A percentile compares a stretch with the other conserved stretches of the same genome.
These are phyloP conservation scores for Mylabris phalerata DNA, from an alignment of 1,140 invertebrate species.

Conservation along the genomic window DNA sequence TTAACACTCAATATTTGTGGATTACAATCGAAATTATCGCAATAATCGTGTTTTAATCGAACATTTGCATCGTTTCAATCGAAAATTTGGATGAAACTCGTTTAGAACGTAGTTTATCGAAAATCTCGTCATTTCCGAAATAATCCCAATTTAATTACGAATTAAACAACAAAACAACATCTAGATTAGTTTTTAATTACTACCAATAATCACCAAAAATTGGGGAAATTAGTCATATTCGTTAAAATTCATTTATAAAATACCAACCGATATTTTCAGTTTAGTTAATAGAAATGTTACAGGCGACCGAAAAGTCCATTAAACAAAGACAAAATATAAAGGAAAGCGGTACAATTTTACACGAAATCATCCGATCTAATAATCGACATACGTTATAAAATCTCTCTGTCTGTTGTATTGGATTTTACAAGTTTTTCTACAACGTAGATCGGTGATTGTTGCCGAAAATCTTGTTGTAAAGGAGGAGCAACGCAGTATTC, in stretches of 20 bases:
- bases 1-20: too few species aligned
- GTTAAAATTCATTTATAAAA: too few species aligned
- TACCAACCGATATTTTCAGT: constrained; percentile 24
- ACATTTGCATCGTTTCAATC: neutral
- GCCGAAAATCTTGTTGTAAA: constrained; percentile 14
- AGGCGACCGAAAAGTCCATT: constrained; percentile 35
- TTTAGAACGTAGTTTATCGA: neutral
- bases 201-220: too few species aligned
- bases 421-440: neutral
- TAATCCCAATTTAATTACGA: neutral
- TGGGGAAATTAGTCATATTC: too few species aligned
- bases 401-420: constrained; percentile 16
- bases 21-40: too few species aligned
- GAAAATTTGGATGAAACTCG: neutral
- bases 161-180: too few species aligned
- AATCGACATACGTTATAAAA: constrained; percentile 16
- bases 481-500: constrained; percentile 36
- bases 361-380: constrained; percentile 32
- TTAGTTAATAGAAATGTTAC: constrained; percentile 32
- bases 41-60: too few species aligned
- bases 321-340: constrained; percentile 37
- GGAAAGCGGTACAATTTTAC: constrained; percentile 35
- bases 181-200: too few species aligned
- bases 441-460: constrained; percentile 23
- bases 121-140: neutral